Conservation (phyloP, 2,888 invertebrate genomes). For the Parthenolecanium corni region DNA sequence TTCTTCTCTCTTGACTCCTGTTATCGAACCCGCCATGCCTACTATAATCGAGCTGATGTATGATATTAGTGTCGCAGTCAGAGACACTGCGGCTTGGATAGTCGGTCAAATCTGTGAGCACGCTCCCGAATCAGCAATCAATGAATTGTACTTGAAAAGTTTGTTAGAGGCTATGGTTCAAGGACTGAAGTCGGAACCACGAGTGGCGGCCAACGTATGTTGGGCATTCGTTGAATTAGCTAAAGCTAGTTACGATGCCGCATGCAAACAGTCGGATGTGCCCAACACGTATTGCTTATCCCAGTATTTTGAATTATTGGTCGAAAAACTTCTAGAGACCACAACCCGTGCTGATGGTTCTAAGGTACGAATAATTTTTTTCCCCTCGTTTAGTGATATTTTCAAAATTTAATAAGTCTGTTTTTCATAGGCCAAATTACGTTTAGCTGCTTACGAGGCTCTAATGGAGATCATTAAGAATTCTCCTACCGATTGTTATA, state of each 20-base stretch:
- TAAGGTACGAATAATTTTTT: slow-evolving; percentile 38
- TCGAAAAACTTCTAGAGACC: slow-evolving; percentile 79
- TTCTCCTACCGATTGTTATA: slow-evolving; percentile 91
- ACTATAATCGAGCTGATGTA: slow-evolving; percentile 89
- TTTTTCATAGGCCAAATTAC: slow-evolving; percentile 60
- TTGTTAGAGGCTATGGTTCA: slow-evolving; percentile 67
- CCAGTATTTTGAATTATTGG: slow-evolving; percentile 83
- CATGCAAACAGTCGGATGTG: slow-evolving; percentile 47
- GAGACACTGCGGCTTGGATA: slow-evolving; percentile 97
- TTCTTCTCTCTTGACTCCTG: slow-evolving; percentile 64
- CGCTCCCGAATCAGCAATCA: slow-evolving; percentile 87
- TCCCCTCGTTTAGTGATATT: too few relatives aligned
- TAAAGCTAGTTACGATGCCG: slow-evolving; percentile 86
- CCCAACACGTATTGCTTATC: slow-evolving; percentile 90
- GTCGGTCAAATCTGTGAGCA: slow-evolving; percentile 95
- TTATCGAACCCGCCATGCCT: slow-evolving; percentile 94
- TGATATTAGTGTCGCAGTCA: slow-evolving; percentile 82
- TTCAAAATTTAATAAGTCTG: too few relatives aligned
- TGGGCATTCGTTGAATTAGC: slow-evolving; percentile 97
- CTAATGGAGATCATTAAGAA: slow-evolving; percentile 99
- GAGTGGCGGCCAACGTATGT: slow-evolving; percentile 96
- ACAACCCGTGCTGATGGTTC: slow-evolving; percentile 89
- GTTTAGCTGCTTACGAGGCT: slow-evolving; percentile 96
- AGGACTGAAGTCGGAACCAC: slow-evolving; percentile 81
- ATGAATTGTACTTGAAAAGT: slow-evolving; percentile 59